Base-by-base conservation (phyloP, 2,888 invertebrate species). In the Phortica magna region DNA sequence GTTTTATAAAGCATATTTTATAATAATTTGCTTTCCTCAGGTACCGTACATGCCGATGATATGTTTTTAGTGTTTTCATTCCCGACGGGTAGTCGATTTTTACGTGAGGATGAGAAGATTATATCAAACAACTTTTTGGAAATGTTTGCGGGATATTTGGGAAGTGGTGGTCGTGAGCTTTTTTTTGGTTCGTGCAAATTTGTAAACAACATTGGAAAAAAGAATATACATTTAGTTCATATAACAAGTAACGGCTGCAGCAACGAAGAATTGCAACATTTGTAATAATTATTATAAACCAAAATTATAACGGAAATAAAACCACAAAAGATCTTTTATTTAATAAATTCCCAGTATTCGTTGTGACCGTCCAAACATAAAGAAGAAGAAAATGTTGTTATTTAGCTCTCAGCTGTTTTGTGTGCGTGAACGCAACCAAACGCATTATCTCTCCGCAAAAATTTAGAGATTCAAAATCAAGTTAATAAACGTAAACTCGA, bases 1-100 rank as follows among this genome's bases (percentile, higher is more conserved):
- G 12, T 61, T 64, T 7, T 65, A 53, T 59, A 39, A 64, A 64
- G 31, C 31, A 1, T 64, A 9, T 64, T 1, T 1, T 12, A 14
- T 64, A 19, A 31, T 12, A 64, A 12, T 9, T 31, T 64, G 10
- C 9, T 39, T 12, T 79, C 0, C 12, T 1, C 22, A 87, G 86
- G 85, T 10, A 83, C 86, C 64, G 79, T 77, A 4, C 86, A 86
- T 79, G 82, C 82, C 0, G 86, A 86, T 76, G 86, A 86, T 68
- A 81, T 83, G 48, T 82, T 79, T 71, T 72, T 86, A 59, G 78
- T 86, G 7, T 82, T 85, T n/a, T 74, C 75, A 22, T 72, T 73
- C 43, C 57, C 61, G 4, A 67, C 10, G 7, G 70, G 76, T 6
- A 14, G 10, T 0, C 53, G 59, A 5, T 42, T 57, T 5, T 31